Conservation (phyloP, 2,888 invertebrate genomes). For the Drosophila maculinotata region DNA sequence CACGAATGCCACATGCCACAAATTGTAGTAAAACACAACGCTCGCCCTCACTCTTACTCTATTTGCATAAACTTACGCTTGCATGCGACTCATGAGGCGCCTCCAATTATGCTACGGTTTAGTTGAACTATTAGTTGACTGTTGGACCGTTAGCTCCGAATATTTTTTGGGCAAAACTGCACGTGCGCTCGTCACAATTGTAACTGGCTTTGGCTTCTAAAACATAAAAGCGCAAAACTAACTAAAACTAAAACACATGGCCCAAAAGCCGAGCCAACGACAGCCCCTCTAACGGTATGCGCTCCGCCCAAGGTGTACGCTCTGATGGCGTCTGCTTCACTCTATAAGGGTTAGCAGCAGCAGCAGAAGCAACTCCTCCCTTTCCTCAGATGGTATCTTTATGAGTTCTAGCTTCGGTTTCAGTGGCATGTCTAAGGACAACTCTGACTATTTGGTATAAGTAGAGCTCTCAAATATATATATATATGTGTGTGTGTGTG, state of each 20-base stretch:
- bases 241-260: constrained; percentile 15
- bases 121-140: neutral
- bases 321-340: constrained; percentile 62
- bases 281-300: constrained; percentile 38
- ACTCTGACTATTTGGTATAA: constrained; percentile 48
- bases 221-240: constrained; percentile 75
- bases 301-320: constrained; percentile 56
- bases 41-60: neutral
- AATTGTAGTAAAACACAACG: constrained; percentile 13
- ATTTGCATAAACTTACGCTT: constrained; percentile 78
- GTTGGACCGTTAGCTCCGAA: constrained; percentile 14
- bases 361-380: neutral
- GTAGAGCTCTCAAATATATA: constrained; percentile 5
- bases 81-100: constrained; percentile 79
- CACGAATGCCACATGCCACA: constrained; percentile 46
- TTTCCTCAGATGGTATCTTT: constrained; percentile 15
- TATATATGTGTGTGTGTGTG: constrained; percentile 22
- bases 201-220: constrained; percentile 62
- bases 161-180: constrained; percentile 64
- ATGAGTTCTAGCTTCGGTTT: constrained; percentile 50
- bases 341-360: constrained; percentile 22
- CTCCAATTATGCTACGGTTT: constrained; percentile 63
- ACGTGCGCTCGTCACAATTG: constrained; percentile 70
- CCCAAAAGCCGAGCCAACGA: constrained; percentile 14
- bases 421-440: constrained; percentile 74